Evolutionary conservation across 2,888 invertebrate species (phyloP), one percentile per base, ranked within the genome.

Genomic region (Tetragonula carbonaria): DNA sequence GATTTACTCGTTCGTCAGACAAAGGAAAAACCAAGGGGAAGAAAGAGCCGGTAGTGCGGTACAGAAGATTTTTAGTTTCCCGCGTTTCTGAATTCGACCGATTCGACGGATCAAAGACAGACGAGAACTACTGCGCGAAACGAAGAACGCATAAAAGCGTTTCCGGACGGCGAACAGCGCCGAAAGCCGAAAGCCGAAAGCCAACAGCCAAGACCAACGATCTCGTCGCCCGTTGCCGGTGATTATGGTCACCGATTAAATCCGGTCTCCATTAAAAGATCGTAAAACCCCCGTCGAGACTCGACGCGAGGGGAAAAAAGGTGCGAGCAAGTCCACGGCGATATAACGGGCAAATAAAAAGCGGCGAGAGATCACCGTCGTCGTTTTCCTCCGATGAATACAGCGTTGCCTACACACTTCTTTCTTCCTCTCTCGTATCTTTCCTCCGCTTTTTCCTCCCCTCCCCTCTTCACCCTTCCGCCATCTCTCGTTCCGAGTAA

Each of bases 251-350:
- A 81, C 87, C 84, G 90, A n/a, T 91, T 90, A 90, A 92, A 92
- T 90, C 90, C 89, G 81, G 80, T 88, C 88, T 86, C 91, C 90
- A 92, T 92, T 91, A 92, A 92, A 92, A 90, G 87, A 74, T 92
- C 92, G 89, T 92, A 89, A 92, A 91, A 90, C 89, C 82, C n/a
- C 62, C 82, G 45, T 45, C 45, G 28, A 23, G 78, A n/a, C 51
- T 23, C 50, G 71, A 55, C 71, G 67, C 45, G 11, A 45, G 45
- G 45, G 38, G 1, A 76, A 63, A 78, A 68, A 67, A 77, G 74
- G 74, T 77, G 78, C 81, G 80, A 87, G 86, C 65, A 82, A 84
- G 81, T 59, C 71, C 45, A 8, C 8, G 55, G 71, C 82, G 77
- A 78, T 74, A 77, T 62, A 59, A 55, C 50, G 70, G 65, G 11